Evolutionary conservation across 2,888 invertebrate species (phyloP), one percentile per base, ranked within the genome.

Genomic region (Nineta flava): DNA sequence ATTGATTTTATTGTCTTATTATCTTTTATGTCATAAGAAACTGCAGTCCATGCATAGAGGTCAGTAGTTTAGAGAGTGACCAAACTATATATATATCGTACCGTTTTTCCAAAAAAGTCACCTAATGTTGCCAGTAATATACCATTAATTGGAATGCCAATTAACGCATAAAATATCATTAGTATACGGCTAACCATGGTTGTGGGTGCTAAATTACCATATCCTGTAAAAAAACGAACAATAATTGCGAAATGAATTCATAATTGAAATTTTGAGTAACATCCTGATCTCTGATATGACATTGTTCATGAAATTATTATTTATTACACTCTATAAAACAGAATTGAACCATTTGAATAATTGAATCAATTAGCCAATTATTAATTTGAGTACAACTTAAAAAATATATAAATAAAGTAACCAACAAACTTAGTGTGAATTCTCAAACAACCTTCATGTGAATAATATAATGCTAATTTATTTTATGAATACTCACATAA

Each of bases 201-300:
- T 0, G 86, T 84, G 0, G 93, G 92, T 0, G 88, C 81, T 60
- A 93, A 71, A 65, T 93, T 92, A 46, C 93, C 93, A 65, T 92
- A 93, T 46, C 92, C 87, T 87, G 65, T 15, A 70, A 69, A 54
- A 50, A 40, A 46, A n/a, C n/a, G n/a, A n/a, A n/a, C n/a, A 47
- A 50, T 17, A 40, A 32, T 13, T 15, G 5, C n/a, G 17, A 49
- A 45, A 43, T 7, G 31, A 35, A 4, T 15, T 17, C 42, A 17
- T 42, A 42, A 42, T 42, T 42, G 42, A 42, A 42, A 42, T 17
- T 16, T 42, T 17, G 17, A 42, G 16, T 42, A 10, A 26, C 26
- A 26, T 38, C n/a, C 38, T n/a, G 38, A 12, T 38, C 10, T 26
- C 38, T n/a, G 38, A 12, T 38, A 10, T 26, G 26, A 7, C 26